Base-by-base conservation (phyloP, 2,797 vertebrate species). In the Phalloptychus januarius region DNA sequence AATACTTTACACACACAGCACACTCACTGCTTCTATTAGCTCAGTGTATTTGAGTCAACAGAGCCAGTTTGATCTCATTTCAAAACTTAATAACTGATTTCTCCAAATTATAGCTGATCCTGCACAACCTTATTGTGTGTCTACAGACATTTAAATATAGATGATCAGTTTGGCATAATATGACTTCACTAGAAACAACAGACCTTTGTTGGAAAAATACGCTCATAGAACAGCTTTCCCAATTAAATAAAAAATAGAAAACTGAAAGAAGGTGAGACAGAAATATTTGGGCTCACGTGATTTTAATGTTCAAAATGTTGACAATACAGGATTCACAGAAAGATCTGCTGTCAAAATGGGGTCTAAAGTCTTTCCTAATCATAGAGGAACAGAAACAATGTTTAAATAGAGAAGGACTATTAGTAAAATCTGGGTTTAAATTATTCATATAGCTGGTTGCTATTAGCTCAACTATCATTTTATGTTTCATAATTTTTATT, bases 1-100 rank as follows among this genome's bases (percentile, higher is more conserved):
- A 33, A 56, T 16, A 42, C 7, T 31, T 13, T 44, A 44, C 72
- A 28, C 72, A 42, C 50, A 28, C 56, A n/a, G 56, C 54, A 61
- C 48, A 6, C 38, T 46, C 13, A n/a, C 46, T 50, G 52, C 56
- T 28, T n/a, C 56, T 16, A 28, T 7, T 72, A 65, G 69, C 12
- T 76, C 6, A 65, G 16, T 38, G 33, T 25, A 31, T 52, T 63
- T 81, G 54, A 81, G 45, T n/a, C 42, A 40, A 70, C 11, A 38
- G 58, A 18, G 45, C 38, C 70, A 73, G 44, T 73, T 77, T 63
- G 33, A 72, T 25, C 52, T 69, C 46, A 67, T 54, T 76, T 72
- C 1, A 50, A 50, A 20, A 33, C 38, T 50, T 54, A 67, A 67
- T 65, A 23, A 23, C 56, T 46, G 56, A 72, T 67, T 81, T 72